Conservation (phyloP, 2,113 vertebrate species). For the Notothenia rossii region DNA sequence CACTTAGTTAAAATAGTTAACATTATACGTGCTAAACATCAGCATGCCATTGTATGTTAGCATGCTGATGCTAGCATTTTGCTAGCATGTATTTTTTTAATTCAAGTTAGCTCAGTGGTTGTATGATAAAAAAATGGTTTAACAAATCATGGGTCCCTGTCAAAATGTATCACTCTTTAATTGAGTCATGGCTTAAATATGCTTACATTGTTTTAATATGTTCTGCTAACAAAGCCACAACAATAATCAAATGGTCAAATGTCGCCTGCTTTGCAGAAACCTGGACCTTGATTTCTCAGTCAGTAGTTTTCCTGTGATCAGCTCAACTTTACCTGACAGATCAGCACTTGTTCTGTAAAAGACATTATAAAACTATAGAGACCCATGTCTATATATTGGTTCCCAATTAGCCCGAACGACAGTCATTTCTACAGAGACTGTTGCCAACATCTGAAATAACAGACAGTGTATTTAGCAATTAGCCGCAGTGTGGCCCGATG, state of each 20-base stretch:
- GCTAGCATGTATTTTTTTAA: background rate
- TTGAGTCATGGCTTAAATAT: background rate
- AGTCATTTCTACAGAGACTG: constrained; percentile 63
- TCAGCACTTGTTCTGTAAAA: constrained; percentile 24
- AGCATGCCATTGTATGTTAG: background rate
- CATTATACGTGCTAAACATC: background rate
- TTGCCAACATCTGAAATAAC: constrained; percentile 75
- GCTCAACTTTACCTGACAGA: background rate
- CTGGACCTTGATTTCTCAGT: background rate
- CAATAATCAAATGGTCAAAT: background rate
- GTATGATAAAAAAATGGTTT: too few species aligned
- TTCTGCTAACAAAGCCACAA: background rate
- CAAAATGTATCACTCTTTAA: too few species aligned
- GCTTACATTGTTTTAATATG: background rate
- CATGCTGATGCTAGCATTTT: background rate
- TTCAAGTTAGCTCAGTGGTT: too few species aligned
- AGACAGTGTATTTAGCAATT: constrained; percentile 79
- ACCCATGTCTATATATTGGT: constrained; percentile 52
- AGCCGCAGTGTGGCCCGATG: constrained; percentile 66
- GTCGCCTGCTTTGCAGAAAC: background rate
- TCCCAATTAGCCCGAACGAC: constrained; percentile 54
- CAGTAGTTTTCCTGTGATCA: background rate
- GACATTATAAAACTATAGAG: constrained; percentile 16
- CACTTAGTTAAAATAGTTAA: background rate
- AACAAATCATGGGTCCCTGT: too few species aligned